Conservation (phyloP, 1,140 invertebrate species). For the Drosophila azteca region DNA sequence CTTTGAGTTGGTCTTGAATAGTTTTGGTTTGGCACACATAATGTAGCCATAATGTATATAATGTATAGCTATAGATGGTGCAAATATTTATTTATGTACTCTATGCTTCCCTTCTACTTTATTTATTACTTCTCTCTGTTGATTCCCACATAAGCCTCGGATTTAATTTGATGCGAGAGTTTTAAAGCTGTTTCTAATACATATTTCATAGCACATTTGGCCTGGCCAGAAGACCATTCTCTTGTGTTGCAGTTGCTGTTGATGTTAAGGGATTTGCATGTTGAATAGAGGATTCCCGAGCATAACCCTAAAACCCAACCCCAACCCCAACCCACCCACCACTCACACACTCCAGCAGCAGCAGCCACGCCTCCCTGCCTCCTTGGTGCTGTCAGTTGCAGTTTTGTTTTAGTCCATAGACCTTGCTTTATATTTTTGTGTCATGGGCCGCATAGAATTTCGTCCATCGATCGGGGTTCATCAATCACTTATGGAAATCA, state of each 20-base stretch:
- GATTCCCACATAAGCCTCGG: conserved; percentile 27
- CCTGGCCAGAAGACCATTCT: conserved; percentile 31
- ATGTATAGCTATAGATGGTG: too few relatives aligned
- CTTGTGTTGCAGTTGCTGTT: conserved; percentile 26
- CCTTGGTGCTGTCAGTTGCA: conserved; percentile 51
- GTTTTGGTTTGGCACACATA: too few relatives aligned
- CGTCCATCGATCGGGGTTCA: conserved; percentile 43
- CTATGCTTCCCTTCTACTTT: background rate
- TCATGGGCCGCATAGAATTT: conserved; percentile 19
- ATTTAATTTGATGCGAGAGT: conserved; percentile 35
- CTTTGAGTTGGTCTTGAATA: too few relatives aligned
- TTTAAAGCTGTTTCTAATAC: conserved; percentile 44
- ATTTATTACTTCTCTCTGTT: background rate
- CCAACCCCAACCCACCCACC: background rate
- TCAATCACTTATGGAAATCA: conserved; percentile 65
- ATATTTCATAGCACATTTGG: conserved; percentile 40
- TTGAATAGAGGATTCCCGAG: conserved; percentile 31
- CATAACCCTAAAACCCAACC: too few relatives aligned
- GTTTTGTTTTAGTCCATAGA: conserved; percentile 48
- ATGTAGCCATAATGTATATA: too few relatives aligned
- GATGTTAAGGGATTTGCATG: conserved; percentile 64
- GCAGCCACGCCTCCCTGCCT: too few relatives aligned
- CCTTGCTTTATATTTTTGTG: conserved; percentile 25
- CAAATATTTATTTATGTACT: background rate
- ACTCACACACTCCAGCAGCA: background rate